Base-by-base conservation (phyloP, 1,140 invertebrate species). In the Dinothrombium tinctorium region DNA sequence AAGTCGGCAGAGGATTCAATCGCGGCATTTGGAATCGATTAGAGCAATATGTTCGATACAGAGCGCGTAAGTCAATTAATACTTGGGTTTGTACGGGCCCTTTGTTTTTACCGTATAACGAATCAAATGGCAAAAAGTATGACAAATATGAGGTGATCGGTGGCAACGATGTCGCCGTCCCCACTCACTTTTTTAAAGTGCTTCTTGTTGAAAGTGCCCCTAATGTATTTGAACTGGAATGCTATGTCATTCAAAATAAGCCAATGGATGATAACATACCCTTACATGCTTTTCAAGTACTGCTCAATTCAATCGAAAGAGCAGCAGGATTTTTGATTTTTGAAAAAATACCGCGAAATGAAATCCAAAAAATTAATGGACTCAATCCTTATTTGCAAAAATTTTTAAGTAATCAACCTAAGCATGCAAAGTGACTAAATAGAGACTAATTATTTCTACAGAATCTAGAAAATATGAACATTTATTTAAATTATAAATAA, bases 111-210 rank as follows among this genome's bases (percentile, higher is more conserved):
- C 89, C 92, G n/a, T 58, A 33, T 21, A 2, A 37, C 6, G 9
- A 17, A n/a, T 4, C 21, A 26, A 76, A 95, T 65, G 89, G 86
- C 8, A 92, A 89, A 58, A 69, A 67, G 19, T 95, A 94, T 57
- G 72, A 96, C 0, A 76, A 74, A 52, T 98, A 96, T 61, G 75
- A 95, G 69, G 89, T 98, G 0, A 81, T 98, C 46, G 92, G 90
- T 0, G 55, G 67, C 1, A 94, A 89, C 59, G 69, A 83, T 46
- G 89, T 99, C 4, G 81, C 90, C 2, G 92, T 99, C 2, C 92
- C 92, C 1, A 98, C 92, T 0, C 92, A 98, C 60, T 98, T 96
- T 63, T 98, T 86, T 61, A 98, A 99, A 68, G 68, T 87, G 2
- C 60, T 89, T 24, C 74, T 90, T 0, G 64, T 68, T 8, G 82